Evolutionary conservation across 92 coral and sea anemone genomes (phyloP), one percentile per base, ranked within the genome.

Genomic region (Epizoanthus rinbou): DNA sequence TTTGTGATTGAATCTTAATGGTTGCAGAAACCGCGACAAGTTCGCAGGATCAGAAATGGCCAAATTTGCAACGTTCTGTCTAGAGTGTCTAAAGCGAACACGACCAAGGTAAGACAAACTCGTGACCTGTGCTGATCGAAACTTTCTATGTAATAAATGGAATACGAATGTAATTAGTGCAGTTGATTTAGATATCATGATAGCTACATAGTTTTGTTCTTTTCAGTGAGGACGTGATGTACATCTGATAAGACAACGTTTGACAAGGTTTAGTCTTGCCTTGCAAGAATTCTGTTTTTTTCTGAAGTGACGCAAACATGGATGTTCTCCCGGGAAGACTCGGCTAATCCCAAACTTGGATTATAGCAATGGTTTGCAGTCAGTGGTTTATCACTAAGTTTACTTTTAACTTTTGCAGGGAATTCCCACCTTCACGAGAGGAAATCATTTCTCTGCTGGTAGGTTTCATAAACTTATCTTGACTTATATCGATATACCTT

Each of bases 381-480:
- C 50, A 43, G 50, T 9, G 7, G 50, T 9, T 0, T 25, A 60
- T 50, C 13, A 69, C 35, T 1, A 15, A 64, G 15, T 8, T 43
- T 80, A 1, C 16, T 89, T 69, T 6, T 25, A 1, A 69, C 8
- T 41, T 64, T 63, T 76, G 10, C 89, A 97, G 99, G 76, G 99
- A 97, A 84, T 97, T 97, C 79, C 98, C 98, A 23, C 98, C 98
- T 37, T 97, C 99, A 72, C 93, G 99, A 85, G 98, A 95, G 73
- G 99, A 97, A 72, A 97, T 97, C 3, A 97, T 97, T 74, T 93
- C 99, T 8, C 82, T 95, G 65, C 75, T 94, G 94, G 99, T 97
- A 87, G 86, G 94, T 84, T 17, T 43, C 59, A 8, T 22, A 23
- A 14, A 8, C 13, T 68, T 37, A 14, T 43, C 4, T 3, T 39